Evolutionary conservation across 2,888 invertebrate species (phyloP).

Genomic region (Tryphoninae sp.): DNA sequence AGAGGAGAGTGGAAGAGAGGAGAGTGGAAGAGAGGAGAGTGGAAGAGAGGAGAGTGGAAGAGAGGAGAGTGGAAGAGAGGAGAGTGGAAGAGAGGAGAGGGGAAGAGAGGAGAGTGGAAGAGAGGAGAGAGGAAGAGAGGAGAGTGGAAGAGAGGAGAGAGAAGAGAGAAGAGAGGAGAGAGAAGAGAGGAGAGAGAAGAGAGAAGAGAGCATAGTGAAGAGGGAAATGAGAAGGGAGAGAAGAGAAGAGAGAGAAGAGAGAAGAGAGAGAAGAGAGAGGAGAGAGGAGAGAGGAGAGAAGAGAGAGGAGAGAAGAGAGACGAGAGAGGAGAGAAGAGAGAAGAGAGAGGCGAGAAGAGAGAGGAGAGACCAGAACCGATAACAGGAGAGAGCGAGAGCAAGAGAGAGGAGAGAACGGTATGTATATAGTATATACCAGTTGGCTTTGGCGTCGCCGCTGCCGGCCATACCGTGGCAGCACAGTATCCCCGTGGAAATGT

Average conservation of each 20-base stretch:
- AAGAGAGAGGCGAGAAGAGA: background rate
- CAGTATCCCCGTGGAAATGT: constrained; percentile 69
- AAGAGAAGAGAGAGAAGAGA: constrained; percentile 22
- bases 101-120: constrained; percentile 7
- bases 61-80: background rate
- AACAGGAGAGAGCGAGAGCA: constrained; percentile 3
- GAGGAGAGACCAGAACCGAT: background rate
- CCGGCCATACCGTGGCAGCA: constrained; percentile 68
- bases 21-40: background rate
- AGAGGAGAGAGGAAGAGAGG: background rate
- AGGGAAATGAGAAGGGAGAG: constrained; percentile 27
- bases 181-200: constrained; percentile 10
- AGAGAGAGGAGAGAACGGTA: constrained; percentile 28
- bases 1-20: background rate
- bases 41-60: background rate
- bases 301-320: background rate
- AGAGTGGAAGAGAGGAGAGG: constrained; percentile 2
- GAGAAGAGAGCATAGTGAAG: constrained; percentile 28
- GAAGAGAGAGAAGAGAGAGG: constrained; percentile 16
- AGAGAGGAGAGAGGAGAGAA: background rate
- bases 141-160: background rate
- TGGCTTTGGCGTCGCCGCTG: constrained; percentile 55
- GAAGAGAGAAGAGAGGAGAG: constrained; percentile 15
- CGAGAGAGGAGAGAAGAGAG: constrained; percentile 8
- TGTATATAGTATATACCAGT: constrained; percentile 48